Evolutionary conservation across 2,113 vertebrate species (phyloP), one percentile per base, ranked within the genome.

Genomic region (Phodopus roborovskii): DNA sequence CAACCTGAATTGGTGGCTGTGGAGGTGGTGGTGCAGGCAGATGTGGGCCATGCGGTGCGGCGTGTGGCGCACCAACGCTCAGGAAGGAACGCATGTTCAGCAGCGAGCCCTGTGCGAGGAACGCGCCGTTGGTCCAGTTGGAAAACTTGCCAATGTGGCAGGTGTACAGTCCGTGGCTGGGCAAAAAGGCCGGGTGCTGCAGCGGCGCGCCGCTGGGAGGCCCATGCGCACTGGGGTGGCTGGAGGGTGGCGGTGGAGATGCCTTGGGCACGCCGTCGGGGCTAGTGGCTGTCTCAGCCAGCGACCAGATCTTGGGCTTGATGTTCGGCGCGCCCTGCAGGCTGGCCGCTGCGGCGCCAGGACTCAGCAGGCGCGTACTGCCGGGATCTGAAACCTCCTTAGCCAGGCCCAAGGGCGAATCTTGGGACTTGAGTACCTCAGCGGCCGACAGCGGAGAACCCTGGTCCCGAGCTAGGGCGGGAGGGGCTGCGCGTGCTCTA

Each of bases 251-350:
- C 93, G 98, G 99, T 96, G 99, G 98, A 45, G 99, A 99, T 82
- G 99, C 98, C 98, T 99, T 99, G 98, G 99, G 99, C 30, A 99
- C 99, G 87, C 99, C 99, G 48, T 99, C 99, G 0, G 99, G 99
- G 79, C 99, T 99, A 0, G 99, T 99, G 20, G 99, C 99, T 0
- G 99, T 99, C 98, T 99, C 99, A 19, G 99, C 99, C 97, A 99
- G 98, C 19, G 99, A 99, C 99, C 99, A 99, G 96, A 99, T 99
- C 99, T 99, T 99, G 96, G 99, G 99, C 97, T 99, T 99, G 98
- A 98, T 99, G 98, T 98, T 99, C 60, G 98, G 98, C 24, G 99
- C 99, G 95, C 99, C 98, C 92, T 99, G 99, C 96, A 99, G 99
- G 95, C 98, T 98, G 70, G 98, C 99, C 0, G 98, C 98, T 86